phyloP scores from a whole-genome alignment of 2,113 vertebrate species.

The Chlamydotis undulata region DNA sequence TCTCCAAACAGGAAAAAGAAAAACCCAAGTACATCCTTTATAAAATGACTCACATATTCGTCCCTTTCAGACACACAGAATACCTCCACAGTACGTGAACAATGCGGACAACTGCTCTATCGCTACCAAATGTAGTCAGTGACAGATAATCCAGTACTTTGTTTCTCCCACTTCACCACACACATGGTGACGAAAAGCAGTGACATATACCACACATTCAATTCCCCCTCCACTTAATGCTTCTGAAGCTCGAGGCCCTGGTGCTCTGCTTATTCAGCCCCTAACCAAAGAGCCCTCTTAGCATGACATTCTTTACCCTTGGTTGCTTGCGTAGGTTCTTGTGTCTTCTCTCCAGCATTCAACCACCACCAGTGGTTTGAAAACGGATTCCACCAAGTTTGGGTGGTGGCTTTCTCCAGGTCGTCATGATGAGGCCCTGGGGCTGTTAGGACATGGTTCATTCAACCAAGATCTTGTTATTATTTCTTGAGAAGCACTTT shows the following conservation, averaged over 20 bases:
- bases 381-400: not conserved
- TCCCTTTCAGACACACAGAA: not conserved
- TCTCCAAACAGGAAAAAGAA: not conserved
- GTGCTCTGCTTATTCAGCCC: not conserved
- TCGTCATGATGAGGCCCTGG: not conserved
- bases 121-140: fast-evolving
- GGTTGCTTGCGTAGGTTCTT: not conserved
- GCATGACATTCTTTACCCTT: constrained; percentile 13
- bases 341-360: not conserved
- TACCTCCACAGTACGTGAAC: not conserved
- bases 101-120: not conserved
- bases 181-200: fast-evolving
- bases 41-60: not conserved
- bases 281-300: not conserved
- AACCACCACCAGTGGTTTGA: not conserved
- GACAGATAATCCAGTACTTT: not conserved
- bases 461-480: not conserved
- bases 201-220: not conserved
- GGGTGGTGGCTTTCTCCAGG: not conserved
- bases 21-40: not conserved
- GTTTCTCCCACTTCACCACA: not conserved
- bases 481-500: not conserved
- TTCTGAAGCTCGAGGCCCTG: not conserved
- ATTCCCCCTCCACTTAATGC: fast-evolving
- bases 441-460: constrained; percentile 21